Percentiles rank a stretch among this genome's conserved stretches.
Conservation (phyloP, 2,113 vertebrate species). For the Mola mola region DNA sequence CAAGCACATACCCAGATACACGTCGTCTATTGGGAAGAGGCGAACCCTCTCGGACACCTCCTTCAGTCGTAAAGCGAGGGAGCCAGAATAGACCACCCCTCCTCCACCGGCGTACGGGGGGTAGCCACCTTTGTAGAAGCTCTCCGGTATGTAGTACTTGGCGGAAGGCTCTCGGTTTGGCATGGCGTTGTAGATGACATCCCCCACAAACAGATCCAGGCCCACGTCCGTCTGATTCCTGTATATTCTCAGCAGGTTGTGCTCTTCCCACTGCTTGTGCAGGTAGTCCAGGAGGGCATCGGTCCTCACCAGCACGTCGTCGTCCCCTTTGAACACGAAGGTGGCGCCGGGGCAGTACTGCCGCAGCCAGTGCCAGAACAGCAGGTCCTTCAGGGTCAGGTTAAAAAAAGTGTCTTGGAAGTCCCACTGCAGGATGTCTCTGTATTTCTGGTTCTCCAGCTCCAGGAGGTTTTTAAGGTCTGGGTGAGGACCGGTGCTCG, state of each 20-base stretch:
- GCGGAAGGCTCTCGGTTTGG: slow-evolving; percentile 77
- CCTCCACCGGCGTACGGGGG: slow-evolving; percentile 84
- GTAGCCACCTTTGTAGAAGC: slow-evolving; percentile 81
- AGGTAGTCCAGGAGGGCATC: slow-evolving; percentile 77
- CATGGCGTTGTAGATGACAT: slow-evolving; percentile 79
- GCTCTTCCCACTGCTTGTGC: slow-evolving; percentile 55
- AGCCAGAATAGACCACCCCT: slow-evolving; percentile 81
- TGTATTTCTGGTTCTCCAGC: slow-evolving; percentile 74
- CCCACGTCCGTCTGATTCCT: slow-evolving; percentile 44
- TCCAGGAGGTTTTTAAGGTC: slow-evolving; percentile 75
- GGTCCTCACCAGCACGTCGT: slow-evolving; percentile 84
- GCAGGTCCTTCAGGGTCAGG: slow-evolving; percentile 84
- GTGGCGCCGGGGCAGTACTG: slow-evolving; percentile 69
- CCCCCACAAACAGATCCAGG: slow-evolving; percentile 78
- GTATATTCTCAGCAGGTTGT: slow-evolving; percentile 30
- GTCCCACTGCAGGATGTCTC: slow-evolving; percentile 84
- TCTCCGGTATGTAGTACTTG: slow-evolving; percentile 84
- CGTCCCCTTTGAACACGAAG: slow-evolving; percentile 85
- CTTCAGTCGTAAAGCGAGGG: slow-evolving; percentile 71
- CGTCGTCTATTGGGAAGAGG: slow-evolving; percentile 85
- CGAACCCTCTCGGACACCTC: slow-evolving; percentile 71
- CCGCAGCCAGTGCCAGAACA: slow-evolving; percentile 82
- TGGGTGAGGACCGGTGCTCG: slow-evolving; percentile 74
- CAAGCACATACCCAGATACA: slow-evolving; percentile 82
- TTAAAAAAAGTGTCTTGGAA: slow-evolving; percentile 85